A percentile compares a stretch with the other conserved stretches of the same genome.
These are phyloP conservation scores for Rhynchophorus ferrugineus DNA, from an alignment of 1,140 invertebrate genomes.

Conservation along the genomic window DNA sequence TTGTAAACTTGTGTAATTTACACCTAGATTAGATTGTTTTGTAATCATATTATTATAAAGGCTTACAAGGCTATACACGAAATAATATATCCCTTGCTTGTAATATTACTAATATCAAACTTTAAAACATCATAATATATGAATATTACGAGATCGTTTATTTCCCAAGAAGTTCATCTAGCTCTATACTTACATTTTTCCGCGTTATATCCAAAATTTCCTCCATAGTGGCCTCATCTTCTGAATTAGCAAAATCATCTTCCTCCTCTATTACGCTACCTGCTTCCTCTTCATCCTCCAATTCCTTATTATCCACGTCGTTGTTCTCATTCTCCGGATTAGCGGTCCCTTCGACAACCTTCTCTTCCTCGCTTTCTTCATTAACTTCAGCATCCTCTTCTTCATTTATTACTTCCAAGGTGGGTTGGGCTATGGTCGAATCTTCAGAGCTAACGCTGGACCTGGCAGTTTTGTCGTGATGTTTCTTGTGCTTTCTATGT, in stretches of 20 bases:
- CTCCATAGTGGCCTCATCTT: constrained; percentile 38
- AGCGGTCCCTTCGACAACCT: constrained; percentile 35
- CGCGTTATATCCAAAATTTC: constrained; percentile 31
- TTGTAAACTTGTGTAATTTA: no score
- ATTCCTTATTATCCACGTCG: constrained; percentile 30
- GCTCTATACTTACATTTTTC: constrained; percentile 20
- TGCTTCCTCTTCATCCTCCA: constrained; percentile 37
- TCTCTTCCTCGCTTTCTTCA: constrained; percentile 39
- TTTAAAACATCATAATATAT: no score
- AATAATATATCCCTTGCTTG: no score
- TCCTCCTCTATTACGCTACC: constrained; percentile 29
- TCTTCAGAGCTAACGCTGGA: constrained; percentile 20
- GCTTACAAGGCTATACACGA: no score
- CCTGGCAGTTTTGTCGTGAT: constrained; percentile 48
- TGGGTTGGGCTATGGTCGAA: constrained; percentile 14
- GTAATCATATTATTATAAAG: no score
- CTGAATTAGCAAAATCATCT: constrained; percentile 30
- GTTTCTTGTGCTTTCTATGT: constrained; percentile 69
- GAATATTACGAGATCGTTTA: no score
- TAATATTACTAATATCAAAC: no score
- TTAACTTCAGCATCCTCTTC: constrained; percentile 27
- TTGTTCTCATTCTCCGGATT: constrained; percentile 27
- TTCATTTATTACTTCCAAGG: constrained; percentile 17
- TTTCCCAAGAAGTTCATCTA: no score
- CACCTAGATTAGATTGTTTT: no score